Conservation (phyloP, 2,888 invertebrate species). For the Nephrotoma appendiculata region DNA sequence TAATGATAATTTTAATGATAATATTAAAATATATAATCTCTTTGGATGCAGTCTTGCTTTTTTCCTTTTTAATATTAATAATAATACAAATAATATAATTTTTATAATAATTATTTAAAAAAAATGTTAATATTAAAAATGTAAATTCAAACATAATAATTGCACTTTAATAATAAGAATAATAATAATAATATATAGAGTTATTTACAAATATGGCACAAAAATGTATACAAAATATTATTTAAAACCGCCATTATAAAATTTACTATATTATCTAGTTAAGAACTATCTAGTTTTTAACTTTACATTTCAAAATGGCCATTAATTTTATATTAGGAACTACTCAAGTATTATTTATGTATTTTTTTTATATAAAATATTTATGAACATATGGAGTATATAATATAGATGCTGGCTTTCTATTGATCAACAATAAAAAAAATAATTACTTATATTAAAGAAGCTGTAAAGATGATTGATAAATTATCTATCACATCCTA, state of each 20-base stretch:
- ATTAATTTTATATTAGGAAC: neutral
- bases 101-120: neutral
- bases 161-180: neutral
- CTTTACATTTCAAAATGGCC: neutral
- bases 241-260: neutral
- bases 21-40: neutral
- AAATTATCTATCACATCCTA: constrained; percentile 20
- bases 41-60: neutral
- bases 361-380: neutral
- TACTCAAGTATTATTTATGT: neutral
- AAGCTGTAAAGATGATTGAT: neutral
- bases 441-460: neutral
- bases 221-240: neutral
- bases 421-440: neutral
- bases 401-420: neutral
- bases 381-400: neutral
- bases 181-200: neutral
- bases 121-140: too few species aligned
- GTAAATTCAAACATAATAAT: neutral
- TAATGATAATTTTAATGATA: neutral
- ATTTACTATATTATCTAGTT: neutral
- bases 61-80: neutral
- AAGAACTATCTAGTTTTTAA: too few species aligned
- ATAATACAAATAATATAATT: neutral
- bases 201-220: neutral